Base-by-base conservation (phyloP, 1,140 invertebrate genomes). In the Chironomus striatipennis region DNA sequence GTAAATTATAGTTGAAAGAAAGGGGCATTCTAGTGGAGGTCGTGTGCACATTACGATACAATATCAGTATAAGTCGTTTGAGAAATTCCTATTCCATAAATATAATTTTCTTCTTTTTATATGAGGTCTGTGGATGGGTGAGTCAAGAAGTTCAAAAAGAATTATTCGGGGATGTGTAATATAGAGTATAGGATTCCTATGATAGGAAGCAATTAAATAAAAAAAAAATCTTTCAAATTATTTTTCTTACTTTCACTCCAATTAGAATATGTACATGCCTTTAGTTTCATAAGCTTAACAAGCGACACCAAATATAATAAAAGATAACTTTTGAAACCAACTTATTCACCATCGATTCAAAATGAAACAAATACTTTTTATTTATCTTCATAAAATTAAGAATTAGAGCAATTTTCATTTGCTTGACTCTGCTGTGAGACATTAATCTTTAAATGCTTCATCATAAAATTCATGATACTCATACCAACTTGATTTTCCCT, bases 401-500 rank as follows among this genome's bases (percentile, higher is more conserved):
- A n/a, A 57, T 57, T 57, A 57, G 12, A 57, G 47, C 47, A 57
- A 34, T 34, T 57, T 57, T 4, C 47, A 57, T 57, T 57, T 57
- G n/a, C 12, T 57, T 57, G 12, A 15, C 47, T 57, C n/a, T n/a
- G 12, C n/a, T 57, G 47, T n/a, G 47, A 57, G 47, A 57, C 47
- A 57, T 57, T 57, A 57, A 57, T 57, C 47, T 57, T 57, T 57
- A 57, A 57, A 57, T 57, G 47, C n/a, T 57, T 57, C 47, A 57
- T 57, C 47, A 57, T 57, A 57, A 57, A 57, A 57, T 57, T 57
- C 47, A n/a, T 57, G 24, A 34, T 34, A 34, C 5, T 34, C 5
- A 34, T 34, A 34, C 2, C 24, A 34, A 34, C 24, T 34, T 34
- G 24, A 34, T n/a, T 57, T 15, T 57, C 47, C 15, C 8, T 57